Evolutionary conservation across 2,113 vertebrate species (phyloP).

Genomic region (Hypomesus transpacificus): DNA sequence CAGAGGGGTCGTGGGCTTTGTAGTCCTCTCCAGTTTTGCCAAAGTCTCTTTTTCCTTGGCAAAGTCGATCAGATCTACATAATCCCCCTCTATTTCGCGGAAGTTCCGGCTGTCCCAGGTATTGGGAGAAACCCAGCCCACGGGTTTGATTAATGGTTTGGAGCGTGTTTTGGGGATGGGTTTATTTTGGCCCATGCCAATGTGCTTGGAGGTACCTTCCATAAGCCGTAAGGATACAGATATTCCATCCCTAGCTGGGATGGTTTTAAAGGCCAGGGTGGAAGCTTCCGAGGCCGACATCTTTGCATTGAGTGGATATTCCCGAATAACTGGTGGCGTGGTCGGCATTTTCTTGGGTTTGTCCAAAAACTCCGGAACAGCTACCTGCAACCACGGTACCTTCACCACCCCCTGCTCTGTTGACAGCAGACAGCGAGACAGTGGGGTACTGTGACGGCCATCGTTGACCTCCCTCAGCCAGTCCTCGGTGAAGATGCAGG

Average conservation of each 20-base stretch:
- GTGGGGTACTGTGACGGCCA: slow-evolving; percentile 61
- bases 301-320: slow-evolving; percentile 24
- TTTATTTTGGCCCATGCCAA: slow-evolving; percentile 74
- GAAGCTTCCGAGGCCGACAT: slow-evolving; percentile 36
- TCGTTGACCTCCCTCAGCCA: slow-evolving; percentile 84
- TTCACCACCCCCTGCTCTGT: slow-evolving; percentile 81
- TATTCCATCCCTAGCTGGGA: slow-evolving; percentile 55
- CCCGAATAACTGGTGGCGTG: slow-evolving; percentile 20
- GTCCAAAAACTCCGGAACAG: slow-evolving; percentile 82
- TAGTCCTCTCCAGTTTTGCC: slow-evolving; percentile 28
- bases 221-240: slow-evolving; percentile 46
- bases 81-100: slow-evolving; percentile 84
- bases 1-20: slow-evolving; percentile 33
- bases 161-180: slow-evolving; percentile 42
- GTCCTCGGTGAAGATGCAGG: slow-evolving; percentile 82
- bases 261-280: slow-evolving; percentile 18
- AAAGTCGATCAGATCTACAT: slow-evolving; percentile 85
- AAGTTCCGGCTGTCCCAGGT: slow-evolving; percentile 65
- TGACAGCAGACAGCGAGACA: slow-evolving; percentile 84
- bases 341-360: slow-evolving; percentile 58
- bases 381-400: slow-evolving; percentile 80
- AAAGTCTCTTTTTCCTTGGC: slow-evolving; percentile 64
- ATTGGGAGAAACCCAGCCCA: slow-evolving; percentile 71
- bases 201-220: slow-evolving; percentile 69
- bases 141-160: slow-evolving; percentile 57